Evolutionary conservation across 2,113 vertebrate genomes (phyloP).

Genomic region (Jaculus jaculus): DNA sequence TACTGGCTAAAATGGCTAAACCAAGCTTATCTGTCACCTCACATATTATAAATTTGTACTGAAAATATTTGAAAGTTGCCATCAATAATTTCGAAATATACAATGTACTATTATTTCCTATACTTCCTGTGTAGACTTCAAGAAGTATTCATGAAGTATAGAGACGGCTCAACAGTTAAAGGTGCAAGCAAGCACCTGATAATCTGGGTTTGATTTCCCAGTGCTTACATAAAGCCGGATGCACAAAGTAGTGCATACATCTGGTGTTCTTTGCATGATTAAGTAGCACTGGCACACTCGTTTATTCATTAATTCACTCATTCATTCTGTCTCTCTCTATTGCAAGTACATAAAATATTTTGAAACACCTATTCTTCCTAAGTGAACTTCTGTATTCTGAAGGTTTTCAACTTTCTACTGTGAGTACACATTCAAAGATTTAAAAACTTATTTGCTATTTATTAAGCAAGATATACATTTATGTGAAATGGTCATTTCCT

Average conservation of each 20-base stretch:
- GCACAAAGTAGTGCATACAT: no score
- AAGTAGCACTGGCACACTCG: no score
- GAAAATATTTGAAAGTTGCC: not conserved
- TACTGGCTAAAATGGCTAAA: not conserved
- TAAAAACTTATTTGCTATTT: slow-evolving; percentile 15
- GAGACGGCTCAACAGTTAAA: no score
- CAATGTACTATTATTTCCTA: not conserved
- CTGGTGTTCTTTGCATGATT: no score
- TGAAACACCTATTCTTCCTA: not conserved
- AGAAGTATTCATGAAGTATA: not conserved
- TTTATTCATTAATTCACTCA: no score
- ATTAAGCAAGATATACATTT: not conserved
- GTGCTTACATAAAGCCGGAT: no score
- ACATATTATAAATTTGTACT: not conserved
- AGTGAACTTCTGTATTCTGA: not conserved
- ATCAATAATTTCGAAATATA: not conserved
- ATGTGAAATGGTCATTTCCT: not conserved
- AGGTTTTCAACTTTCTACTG: not conserved
- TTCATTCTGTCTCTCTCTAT: no score
- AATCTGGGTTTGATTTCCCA: no score
- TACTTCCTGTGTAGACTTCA: not conserved
- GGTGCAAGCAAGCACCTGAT: no score
- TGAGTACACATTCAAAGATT: not conserved
- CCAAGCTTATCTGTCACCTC: not conserved
- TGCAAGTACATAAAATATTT: no score